Conservation (phyloP, 2,797 vertebrate genomes). For the Rhabdomys pumilio region DNA sequence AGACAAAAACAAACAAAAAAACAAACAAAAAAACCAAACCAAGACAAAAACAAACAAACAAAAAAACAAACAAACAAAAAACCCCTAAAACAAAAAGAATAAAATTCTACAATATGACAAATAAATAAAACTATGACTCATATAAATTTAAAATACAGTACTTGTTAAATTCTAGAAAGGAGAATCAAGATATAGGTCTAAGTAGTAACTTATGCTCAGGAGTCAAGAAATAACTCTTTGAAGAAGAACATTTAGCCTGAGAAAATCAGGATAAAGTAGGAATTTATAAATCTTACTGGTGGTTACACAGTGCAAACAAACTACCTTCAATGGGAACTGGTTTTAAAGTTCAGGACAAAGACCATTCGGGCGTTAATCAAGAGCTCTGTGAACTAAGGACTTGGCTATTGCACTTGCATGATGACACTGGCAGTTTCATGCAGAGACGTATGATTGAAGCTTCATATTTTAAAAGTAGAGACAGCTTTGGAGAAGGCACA, state of each 20-base stretch:
- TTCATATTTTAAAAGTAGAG: background rate
- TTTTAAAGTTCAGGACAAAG: background rate
- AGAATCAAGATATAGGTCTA: background rate
- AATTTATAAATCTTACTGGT: background rate
- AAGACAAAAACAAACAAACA: background rate
- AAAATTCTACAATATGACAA: background rate
- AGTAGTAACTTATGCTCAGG: background rate
- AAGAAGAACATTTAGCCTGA: background rate
- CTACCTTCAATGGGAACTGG: background rate
- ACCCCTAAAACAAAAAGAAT: background rate
- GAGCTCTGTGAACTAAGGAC: background rate
- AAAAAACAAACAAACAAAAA: background rate
- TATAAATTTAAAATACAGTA: background rate
- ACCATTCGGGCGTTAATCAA: background rate
- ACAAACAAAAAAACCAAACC: background rate
- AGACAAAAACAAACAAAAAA: background rate
- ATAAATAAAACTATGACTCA: background rate
- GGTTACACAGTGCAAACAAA: background rate
- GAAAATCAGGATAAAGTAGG: background rate
- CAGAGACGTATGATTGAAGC: background rate
- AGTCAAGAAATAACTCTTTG: background rate
- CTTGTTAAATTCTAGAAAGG: background rate
- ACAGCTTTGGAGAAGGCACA: background rate
- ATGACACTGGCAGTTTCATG: background rate
- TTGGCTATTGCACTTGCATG: background rate